These are phyloP conservation scores for Scotopteryx bipunctaria DNA, from an alignment of 2,888 invertebrate genomes.

Conservation along the genomic window DNA sequence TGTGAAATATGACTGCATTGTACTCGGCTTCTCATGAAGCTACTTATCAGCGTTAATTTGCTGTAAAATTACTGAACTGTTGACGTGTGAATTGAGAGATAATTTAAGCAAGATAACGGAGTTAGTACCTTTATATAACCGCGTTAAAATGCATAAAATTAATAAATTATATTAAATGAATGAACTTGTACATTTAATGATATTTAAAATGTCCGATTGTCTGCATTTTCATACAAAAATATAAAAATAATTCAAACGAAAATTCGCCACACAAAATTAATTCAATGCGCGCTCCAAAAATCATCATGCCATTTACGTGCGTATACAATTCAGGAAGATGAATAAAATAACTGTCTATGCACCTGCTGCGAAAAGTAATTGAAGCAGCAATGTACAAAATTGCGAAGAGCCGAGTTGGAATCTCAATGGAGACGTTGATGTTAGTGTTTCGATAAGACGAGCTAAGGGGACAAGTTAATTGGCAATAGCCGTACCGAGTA, in stretches of 20 bases:
- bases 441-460: slow-evolving; percentile 14
- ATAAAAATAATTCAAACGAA: background rate
- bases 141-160: background rate
- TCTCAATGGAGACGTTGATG: slow-evolving; percentile 15
- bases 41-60: slow-evolving; percentile 9
- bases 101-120: slow-evolving; percentile 4
- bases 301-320: slow-evolving; percentile 15
- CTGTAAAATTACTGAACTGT: slow-evolving; percentile 11
- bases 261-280: background rate
- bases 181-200: too few species aligned
- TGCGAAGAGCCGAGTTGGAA: slow-evolving; percentile 1
- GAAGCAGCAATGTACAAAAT: background rate
- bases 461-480: slow-evolving; percentile 19
- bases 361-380: slow-evolving; percentile 15
- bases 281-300: slow-evolving; percentile 5
- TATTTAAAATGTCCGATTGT: background rate
- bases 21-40: slow-evolving; percentile 12
- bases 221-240: background rate
- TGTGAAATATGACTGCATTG: slow-evolving; percentile 26
- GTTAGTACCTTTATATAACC: background rate
- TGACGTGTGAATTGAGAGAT: slow-evolving; percentile 15
- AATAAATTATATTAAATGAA: too few species aligned
- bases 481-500: background rate
- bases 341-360: slow-evolving; percentile 16
- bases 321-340: slow-evolving; percentile 15